These are phyloP conservation scores for Aradus depressus DNA, from an alignment of 2,888 invertebrate genomes.

Conservation along the genomic window DNA sequence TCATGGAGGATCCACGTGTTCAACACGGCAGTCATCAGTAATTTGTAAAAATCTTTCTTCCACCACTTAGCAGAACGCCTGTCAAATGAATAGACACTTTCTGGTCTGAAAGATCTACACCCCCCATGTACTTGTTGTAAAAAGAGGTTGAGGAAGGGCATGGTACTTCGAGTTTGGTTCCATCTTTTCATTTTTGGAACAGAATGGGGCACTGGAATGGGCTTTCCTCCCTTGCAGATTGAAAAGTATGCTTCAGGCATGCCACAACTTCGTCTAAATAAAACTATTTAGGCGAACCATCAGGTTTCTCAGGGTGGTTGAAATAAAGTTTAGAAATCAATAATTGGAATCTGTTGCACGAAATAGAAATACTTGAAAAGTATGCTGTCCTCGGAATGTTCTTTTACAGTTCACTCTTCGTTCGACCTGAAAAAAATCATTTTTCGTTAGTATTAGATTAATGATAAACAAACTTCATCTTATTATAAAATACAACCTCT, in stretches of 20 bases:
- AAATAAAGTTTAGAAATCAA: slow-evolving; percentile 28
- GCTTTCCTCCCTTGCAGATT: slow-evolving; percentile 20
- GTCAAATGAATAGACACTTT: slow-evolving; percentile 31
- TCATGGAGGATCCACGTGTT: slow-evolving; percentile 30
- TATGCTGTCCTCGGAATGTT: too few relatives aligned
- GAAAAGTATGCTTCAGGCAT: slow-evolving; percentile 26
- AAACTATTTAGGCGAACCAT: slow-evolving; percentile 23
- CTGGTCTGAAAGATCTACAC: slow-evolving; percentile 33
- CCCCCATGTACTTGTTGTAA: slow-evolving; percentile 30
- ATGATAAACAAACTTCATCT: too few relatives aligned
- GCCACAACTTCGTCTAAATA: slow-evolving; percentile 26
- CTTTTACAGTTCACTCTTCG: too few relatives aligned
- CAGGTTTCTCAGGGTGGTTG: slow-evolving; percentile 24
- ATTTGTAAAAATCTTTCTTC: slow-evolving; percentile 32
- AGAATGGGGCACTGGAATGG: too few relatives aligned
- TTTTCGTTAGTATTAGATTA: too few relatives aligned
- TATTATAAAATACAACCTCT: too few relatives aligned
- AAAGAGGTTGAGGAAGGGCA: slow-evolving; percentile 29
- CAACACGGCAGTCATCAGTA: slow-evolving; percentile 30
- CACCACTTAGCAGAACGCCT: slow-evolving; percentile 32
- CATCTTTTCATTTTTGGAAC: slow-evolving; percentile 31
- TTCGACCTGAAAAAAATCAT: too few relatives aligned
- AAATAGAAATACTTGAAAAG: too few relatives aligned
- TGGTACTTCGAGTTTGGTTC: slow-evolving; percentile 25
- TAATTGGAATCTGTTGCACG: slow-evolving; percentile 24